Evolutionary conservation across 1,140 invertebrate genomes (phyloP).

Genomic region (Ostrea denselamellosa): DNA sequence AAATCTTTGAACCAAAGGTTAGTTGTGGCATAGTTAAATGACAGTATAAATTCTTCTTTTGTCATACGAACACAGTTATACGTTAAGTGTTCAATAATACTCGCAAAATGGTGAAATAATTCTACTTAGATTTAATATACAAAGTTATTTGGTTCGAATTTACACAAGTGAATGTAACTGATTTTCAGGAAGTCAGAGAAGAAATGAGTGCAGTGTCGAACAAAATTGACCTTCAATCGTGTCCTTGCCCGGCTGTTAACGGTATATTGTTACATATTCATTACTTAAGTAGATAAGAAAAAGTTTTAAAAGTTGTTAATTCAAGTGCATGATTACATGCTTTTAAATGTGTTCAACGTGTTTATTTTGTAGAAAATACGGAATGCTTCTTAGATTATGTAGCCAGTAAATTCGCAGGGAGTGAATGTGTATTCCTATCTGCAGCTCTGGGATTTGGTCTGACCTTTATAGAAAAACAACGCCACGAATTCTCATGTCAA

Average conservation of each 20-base stretch:
- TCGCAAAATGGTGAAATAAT: no score
- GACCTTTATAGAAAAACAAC: neutral
- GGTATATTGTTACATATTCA: neutral
- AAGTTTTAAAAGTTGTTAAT: no score
- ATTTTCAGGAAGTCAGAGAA: neutral
- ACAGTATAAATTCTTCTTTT: no score
- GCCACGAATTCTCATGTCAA: neutral
- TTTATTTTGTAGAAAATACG: neutral
- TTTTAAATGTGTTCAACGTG: neutral
- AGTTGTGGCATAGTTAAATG: neutral
- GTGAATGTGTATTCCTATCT: neutral
- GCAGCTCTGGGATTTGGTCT: neutral
- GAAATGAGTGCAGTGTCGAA: neutral
- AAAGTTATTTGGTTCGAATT: neutral
- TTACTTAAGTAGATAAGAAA: neutral
- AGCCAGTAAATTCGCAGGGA: conserved; percentile 9
- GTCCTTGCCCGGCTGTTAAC: neutral
- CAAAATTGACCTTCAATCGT: neutral
- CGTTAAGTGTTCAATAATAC: no score
- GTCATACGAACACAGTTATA: no score
- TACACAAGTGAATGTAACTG: no score
- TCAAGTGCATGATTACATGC: no score
- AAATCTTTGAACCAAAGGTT: conserved; percentile 5
- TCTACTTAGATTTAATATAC: no score
- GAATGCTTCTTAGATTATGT: conserved; percentile 20